Evolutionary conservation across 1,140 invertebrate genomes (phyloP).

Genomic region (Leptinotarsa texana): DNA sequence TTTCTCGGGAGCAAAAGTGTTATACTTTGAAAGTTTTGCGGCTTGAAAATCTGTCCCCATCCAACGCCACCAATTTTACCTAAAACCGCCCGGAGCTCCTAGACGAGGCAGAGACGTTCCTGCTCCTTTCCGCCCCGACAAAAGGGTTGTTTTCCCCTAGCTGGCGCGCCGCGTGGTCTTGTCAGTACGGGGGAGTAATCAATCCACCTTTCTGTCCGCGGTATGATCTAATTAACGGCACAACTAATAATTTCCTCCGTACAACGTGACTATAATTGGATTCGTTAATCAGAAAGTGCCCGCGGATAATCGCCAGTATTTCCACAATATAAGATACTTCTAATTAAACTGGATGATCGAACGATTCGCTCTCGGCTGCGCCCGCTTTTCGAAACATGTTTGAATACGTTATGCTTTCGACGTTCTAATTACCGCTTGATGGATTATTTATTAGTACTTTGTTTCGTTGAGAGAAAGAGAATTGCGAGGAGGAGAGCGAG

Average conservation of each 20-base stretch:
- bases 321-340: slow-evolving; percentile 55
- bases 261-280: slow-evolving; percentile 59
- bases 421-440: slow-evolving; percentile 25
- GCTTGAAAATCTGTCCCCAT: no score
- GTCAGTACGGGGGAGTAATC: slow-evolving; percentile 25
- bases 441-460: slow-evolving; percentile 24
- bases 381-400: slow-evolving; percentile 5
- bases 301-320: slow-evolving; percentile 52
- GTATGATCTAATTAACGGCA: slow-evolving; percentile 57
- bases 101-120: background rate
- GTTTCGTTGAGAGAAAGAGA: slow-evolving; percentile 8
- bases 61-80: background rate
- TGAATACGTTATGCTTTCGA: slow-evolving; percentile 22
- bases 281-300: slow-evolving; percentile 57
- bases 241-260: slow-evolving; percentile 58
- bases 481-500: background rate
- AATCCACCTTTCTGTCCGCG: slow-evolving; percentile 45
- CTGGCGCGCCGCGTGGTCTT: background rate
- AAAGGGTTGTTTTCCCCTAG: slow-evolving; percentile 20
- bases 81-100: slow-evolving; percentile 4
- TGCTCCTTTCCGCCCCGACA: background rate
- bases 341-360: slow-evolving; percentile 54
- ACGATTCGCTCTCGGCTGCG: slow-evolving; percentile 20
- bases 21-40: no score
- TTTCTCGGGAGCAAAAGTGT: no score